phyloP scores from a whole-genome alignment of 2,797 vertebrate species.

The Dipus sagitta region DNA sequence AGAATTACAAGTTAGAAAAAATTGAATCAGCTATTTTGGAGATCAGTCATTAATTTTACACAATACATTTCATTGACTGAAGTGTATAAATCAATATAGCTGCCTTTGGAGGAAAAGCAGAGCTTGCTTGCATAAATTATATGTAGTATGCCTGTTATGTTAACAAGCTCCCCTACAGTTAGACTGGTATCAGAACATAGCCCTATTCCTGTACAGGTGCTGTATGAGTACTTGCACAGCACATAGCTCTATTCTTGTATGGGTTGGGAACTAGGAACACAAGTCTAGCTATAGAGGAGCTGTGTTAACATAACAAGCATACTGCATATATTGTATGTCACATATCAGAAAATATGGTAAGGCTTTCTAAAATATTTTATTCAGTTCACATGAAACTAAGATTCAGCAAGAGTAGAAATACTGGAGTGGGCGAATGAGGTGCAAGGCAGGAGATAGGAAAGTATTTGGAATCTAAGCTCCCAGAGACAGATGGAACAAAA shows the following conservation, averaged over 20 bases:
- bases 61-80: background rate
- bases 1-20: slow-evolving; percentile 11
- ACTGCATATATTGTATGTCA: background rate
- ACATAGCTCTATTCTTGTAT: background rate
- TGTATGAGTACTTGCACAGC: background rate
- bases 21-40: background rate
- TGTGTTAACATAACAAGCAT: background rate
- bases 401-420: background rate
- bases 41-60: slow-evolving; percentile 1
- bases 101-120: background rate
- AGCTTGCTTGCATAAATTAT: background rate
- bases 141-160: background rate
- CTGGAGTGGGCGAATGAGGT: background rate
- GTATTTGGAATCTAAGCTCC: background rate
- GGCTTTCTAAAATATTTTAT: background rate
- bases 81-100: background rate
- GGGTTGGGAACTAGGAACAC: fast-evolving
- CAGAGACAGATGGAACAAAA: background rate
- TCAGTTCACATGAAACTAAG: background rate
- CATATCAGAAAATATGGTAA: background rate
- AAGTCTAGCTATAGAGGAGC: background rate
- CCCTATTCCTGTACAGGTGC: background rate
- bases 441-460: background rate
- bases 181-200: background rate
- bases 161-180: background rate